Conservation (phyloP, 2,113 vertebrate species). For the Aleadryas rufinucha region DNA sequence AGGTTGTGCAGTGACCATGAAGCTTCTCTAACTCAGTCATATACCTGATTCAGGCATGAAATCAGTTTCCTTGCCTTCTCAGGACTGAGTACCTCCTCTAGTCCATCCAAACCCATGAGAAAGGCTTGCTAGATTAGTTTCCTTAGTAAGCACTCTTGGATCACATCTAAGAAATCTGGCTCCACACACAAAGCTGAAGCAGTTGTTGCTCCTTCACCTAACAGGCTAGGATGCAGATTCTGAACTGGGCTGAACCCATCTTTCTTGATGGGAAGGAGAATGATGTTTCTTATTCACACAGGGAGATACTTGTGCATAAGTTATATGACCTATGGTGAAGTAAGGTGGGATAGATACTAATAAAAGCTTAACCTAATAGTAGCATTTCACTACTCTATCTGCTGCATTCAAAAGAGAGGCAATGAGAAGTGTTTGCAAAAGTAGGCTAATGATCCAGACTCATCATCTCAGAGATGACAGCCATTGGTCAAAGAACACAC, state of each 20-base stretch:
- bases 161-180: not conserved
- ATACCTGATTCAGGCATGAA: not conserved
- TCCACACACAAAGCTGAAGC: rapidly evolving
- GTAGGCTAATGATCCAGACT: not conserved
- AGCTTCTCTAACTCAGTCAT: not conserved
- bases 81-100: not conserved
- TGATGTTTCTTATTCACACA: not conserved
- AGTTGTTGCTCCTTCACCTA: not conserved
- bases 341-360: not conserved
- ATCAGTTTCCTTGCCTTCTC: not conserved
- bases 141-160: not conserved
- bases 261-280: not conserved
- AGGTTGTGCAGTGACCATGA: not conserved
- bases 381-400: not conserved
- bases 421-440: not conserved
- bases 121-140: not conserved
- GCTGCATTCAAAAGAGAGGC: not conserved
- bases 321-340: not conserved
- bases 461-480: not conserved
- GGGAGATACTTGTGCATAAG: not conserved
- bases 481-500: not conserved
- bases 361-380: not conserved
- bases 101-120: not conserved
- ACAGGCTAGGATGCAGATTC: not conserved
- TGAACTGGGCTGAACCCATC: not conserved